These are phyloP conservation scores for Halcyon leucocephala DNA, from an alignment of 2,797 vertebrate genomes.

Conservation along the genomic window DNA sequence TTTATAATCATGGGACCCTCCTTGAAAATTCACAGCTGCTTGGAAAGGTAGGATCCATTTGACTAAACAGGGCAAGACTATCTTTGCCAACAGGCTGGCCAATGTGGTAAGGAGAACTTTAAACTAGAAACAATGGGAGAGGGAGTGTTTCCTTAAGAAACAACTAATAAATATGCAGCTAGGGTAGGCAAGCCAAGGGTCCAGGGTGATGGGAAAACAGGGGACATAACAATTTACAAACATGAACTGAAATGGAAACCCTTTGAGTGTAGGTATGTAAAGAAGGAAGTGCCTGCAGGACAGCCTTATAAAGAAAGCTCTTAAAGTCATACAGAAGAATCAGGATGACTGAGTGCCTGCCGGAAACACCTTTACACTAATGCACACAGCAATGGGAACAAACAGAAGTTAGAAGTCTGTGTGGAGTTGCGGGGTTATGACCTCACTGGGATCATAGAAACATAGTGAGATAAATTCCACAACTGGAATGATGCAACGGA, in stretches of 20 bases:
- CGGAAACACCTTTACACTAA: background rate
- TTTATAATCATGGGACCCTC: background rate
- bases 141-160: background rate
- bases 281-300: background rate
- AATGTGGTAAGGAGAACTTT: too few relatives aligned
- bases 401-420: background rate
- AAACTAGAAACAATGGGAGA: too few relatives aligned
- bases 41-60: background rate
- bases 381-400: background rate
- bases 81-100: too few relatives aligned
- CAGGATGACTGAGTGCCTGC: background rate
- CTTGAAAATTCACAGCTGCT: background rate
- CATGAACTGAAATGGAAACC: background rate
- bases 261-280: background rate
- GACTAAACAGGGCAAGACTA: background rate
- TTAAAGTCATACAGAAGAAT: background rate
- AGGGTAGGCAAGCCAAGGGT: background rate
- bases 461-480: background rate
- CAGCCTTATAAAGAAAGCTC: background rate
- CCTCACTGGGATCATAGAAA: background rate
- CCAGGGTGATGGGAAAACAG: background rate
- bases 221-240: background rate
- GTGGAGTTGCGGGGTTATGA: background rate
- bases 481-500: background rate
- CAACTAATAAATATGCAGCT: background rate